Evolutionary conservation across 1,140 invertebrate species (phyloP).

Genomic region (Aphis craccivora): DNA sequence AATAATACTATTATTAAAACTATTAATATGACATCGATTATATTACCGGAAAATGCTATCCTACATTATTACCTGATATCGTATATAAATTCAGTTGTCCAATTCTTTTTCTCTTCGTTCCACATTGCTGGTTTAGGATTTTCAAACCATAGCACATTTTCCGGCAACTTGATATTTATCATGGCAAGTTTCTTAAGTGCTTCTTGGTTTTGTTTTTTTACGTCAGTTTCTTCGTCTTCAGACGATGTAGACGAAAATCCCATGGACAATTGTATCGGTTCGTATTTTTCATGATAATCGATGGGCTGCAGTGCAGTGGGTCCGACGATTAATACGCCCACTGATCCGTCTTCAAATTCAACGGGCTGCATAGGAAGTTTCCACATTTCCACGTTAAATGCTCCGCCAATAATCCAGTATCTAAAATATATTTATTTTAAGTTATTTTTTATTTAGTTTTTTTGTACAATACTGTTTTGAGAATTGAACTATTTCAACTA

Average conservation of each 20-base stretch:
- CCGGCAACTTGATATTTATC: conserved; percentile 69
- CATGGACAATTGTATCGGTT: conserved; percentile 54
- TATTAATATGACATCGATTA: too few species aligned
- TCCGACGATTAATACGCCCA: conserved; percentile 58
- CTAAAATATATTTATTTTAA: neutral
- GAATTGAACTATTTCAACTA: neutral
- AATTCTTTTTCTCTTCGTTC: conserved; percentile 69
- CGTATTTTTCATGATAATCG: conserved; percentile 59
- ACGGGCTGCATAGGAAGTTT: conserved; percentile 74
- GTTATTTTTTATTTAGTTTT: neutral
- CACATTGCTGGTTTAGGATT: conserved; percentile 81
- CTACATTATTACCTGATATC: conserved; percentile 75
- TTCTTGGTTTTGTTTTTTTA: conserved; percentile 52
- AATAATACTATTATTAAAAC: neutral
- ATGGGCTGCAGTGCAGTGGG: conserved; percentile 44
- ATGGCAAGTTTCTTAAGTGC: conserved; percentile 34
- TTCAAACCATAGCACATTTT: conserved; percentile 82
- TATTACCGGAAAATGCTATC: neutral
- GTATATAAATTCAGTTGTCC: conserved; percentile 80
- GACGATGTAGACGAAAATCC: conserved; percentile 39
- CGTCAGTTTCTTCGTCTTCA: conserved; percentile 59
- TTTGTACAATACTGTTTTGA: neutral
- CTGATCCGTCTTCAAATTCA: conserved; percentile 60
- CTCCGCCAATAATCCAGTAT: conserved; percentile 71
- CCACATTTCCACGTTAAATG: conserved; percentile 72